Conservation (phyloP, 2,113 vertebrate species). For the Xiphias gladius region DNA sequence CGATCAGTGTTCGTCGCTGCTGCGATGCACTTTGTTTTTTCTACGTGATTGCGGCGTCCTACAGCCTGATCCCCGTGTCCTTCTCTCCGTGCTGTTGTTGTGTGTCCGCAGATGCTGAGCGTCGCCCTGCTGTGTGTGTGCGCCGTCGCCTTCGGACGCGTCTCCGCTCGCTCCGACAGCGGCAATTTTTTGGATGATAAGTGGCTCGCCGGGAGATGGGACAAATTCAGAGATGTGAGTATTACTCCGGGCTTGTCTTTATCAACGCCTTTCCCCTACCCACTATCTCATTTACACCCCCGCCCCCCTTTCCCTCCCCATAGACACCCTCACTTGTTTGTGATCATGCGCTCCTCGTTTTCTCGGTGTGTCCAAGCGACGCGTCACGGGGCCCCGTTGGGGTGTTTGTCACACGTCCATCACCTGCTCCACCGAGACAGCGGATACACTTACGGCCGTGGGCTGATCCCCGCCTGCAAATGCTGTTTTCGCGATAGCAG, state of each 20-base stretch:
- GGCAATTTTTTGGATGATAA: constrained; percentile 98
- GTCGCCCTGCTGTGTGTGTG: constrained; percentile 89
- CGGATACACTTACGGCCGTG: constrained; percentile 21
- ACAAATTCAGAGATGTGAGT: constrained; percentile 98
- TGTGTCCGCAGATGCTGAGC: constrained; percentile 91
- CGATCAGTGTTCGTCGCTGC: background rate
- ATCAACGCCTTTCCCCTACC: background rate
- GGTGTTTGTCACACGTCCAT: constrained; percentile 64
- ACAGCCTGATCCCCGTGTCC: constrained; percentile 51
- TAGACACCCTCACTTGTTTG: constrained; percentile 51
- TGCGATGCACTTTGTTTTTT: constrained; percentile 15
- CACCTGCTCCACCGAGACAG: constrained; percentile 37
- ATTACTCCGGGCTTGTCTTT: constrained; percentile 9
- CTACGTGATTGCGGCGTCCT: constrained; percentile 24
- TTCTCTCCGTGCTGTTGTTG: constrained; percentile 73
- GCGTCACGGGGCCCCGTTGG: constrained; percentile 67
- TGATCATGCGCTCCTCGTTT: constrained; percentile 77
- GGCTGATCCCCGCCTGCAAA: constrained; percentile 3
- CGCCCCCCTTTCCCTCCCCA: background rate
- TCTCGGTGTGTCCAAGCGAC: constrained; percentile 54
- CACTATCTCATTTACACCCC: constrained; percentile 36
- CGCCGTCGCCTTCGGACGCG: constrained; percentile 87
- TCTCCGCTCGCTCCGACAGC: constrained; percentile 88
- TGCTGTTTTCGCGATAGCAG: constrained; percentile 23
- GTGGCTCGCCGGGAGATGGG: constrained; percentile 95